Base-by-base conservation (phyloP, 2,888 invertebrate genomes). In the Subacronicta megacephala region DNA sequence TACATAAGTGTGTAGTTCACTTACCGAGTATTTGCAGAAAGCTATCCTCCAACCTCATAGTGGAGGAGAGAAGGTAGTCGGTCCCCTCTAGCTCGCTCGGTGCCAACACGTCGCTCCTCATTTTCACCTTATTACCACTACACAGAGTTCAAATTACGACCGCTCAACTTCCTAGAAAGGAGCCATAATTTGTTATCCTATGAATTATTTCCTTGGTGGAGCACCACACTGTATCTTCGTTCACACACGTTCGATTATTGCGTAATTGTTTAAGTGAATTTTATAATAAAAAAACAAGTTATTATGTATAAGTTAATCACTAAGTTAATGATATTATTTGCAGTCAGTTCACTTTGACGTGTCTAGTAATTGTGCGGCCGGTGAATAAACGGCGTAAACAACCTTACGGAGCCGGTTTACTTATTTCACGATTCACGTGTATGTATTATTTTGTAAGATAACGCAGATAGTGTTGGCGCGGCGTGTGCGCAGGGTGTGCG, bases 21-120 rank as follows among this genome's bases (percentile, higher is more conserved):
- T 95, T 80, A 95, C 95, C 95, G 38, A 95, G 90, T 80, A 95
- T 95, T 87, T 95, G 95, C 81, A 95, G 94, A 85, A 95, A 95
- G 81, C 93, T 95, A 72, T 95, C 95, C 75, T 96, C 95, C 54
- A 95, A 81, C 78, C 95, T 90, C 87, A 95, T 95, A 13, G 95
- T 95, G 65, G 95, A 95, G 71, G 95, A 95, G 59, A 96, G 90
- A 63, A 96, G 91, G 84, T 95, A 95, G 81, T 95, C 95, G 5
- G 95, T 95, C 73, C 95, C 95, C 84, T 96, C 95, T 80, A 95
- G 87, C 88, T 96, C 95, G 69, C 92, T 93, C 44, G 94, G 94
- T 62, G 84, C 87, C 76, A 94, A 78, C 68, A 95, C 91, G 78
- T 94, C 94, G 88, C 94, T 94, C 79, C 94, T 82, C 94, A 94